Base-by-base conservation (phyloP, 2,113 vertebrate species). In the Antigone vipio region DNA sequence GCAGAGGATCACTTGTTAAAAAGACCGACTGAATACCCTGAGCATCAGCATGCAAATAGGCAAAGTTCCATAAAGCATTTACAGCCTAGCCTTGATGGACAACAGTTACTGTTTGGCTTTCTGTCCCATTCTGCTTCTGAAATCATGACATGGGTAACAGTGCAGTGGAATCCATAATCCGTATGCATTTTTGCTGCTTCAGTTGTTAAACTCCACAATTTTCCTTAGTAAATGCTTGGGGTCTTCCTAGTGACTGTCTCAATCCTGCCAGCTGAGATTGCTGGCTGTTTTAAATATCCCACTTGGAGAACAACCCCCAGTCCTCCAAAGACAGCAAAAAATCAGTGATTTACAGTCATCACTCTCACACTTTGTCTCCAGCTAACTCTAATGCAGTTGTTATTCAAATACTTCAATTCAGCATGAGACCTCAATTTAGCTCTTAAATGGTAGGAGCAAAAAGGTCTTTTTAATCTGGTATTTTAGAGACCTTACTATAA, bases 401-500 rank as follows among this genome's bases (percentile, higher is more conserved):
- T 56, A 73, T 72, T 71, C 72, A 62, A 22, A 55, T 68, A 35
- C 64, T 72, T 92, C 42, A 59, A 30, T 58, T 92, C 79, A 87
- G 59, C 7, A 15, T 2, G 15, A 88, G 23, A 91, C 42, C 34
- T 86, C 42, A 21, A 50, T 87, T 88, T 80, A 58, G 19, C 40
- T 86, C 44, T 56, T 72, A 78, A 89, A 59, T 24, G 8, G 5
- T 63, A 64, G 60, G n/a, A 71, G 72, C 1, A 69, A 74, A 64
- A 40, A 82, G 7, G 13, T 62, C 24, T 55, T 59, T 90, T 85
- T 12, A 72, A 47, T 38, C 58, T 55, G 14, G 1, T 52, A 13
- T 67, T 94, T 96, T 72, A 91, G 63, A 89, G 42, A 93, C n/a
- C 13, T 71, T 59, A 24, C 42, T 75, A 3, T 56, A 85, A 68